Evolutionary conservation across 2,888 invertebrate genomes (phyloP).

Genomic region (Drosophila hawaiiensis): DNA sequence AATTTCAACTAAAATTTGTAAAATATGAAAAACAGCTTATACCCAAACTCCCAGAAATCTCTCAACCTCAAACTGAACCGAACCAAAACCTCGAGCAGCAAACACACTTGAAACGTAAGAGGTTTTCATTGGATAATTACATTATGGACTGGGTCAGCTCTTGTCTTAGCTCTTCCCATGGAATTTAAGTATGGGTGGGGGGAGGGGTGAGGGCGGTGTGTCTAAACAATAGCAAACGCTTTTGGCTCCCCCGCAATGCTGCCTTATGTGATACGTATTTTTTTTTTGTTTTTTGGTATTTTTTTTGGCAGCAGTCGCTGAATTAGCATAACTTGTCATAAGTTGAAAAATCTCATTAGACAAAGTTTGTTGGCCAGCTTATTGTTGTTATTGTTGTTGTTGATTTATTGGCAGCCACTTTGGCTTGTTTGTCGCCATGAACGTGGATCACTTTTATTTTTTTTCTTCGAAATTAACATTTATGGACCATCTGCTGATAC

Average conservation of each 20-base stretch:
- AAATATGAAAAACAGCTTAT: background rate
- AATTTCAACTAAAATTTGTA: background rate
- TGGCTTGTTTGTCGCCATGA: slow-evolving; percentile 30
- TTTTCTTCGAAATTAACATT: slow-evolving; percentile 67
- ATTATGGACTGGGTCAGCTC: slow-evolving; percentile 54
- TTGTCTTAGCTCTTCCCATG: slow-evolving; percentile 25
- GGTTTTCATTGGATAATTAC: slow-evolving; percentile 54
- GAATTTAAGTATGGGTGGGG: background rate
- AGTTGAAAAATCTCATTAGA: slow-evolving; percentile 81
- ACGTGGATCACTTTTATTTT: slow-evolving; percentile 62
- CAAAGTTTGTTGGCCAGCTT: slow-evolving; percentile 43
- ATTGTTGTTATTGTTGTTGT: slow-evolving; percentile 22
- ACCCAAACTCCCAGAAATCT: slow-evolving; percentile 20
- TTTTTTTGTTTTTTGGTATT: background rate
- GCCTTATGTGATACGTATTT: slow-evolving; percentile 50
- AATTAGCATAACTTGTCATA: slow-evolving; percentile 82
- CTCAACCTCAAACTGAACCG: background rate
- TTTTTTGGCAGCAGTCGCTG: slow-evolving; percentile 39
- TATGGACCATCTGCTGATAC: slow-evolving; percentile 46
- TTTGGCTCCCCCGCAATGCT: slow-evolving; percentile 53
- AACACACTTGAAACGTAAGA: slow-evolving; percentile 37
- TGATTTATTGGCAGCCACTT: slow-evolving; percentile 46
- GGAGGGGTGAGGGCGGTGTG: background rate
- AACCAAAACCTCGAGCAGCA: slow-evolving; percentile 9
- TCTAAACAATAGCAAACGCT: slow-evolving; percentile 42